Percentiles rank a stretch among this genome's conserved stretches.
Evolutionary conservation across 2,888 invertebrate species (phyloP).

Genomic region (Drosophila nr. medialis): DNA sequence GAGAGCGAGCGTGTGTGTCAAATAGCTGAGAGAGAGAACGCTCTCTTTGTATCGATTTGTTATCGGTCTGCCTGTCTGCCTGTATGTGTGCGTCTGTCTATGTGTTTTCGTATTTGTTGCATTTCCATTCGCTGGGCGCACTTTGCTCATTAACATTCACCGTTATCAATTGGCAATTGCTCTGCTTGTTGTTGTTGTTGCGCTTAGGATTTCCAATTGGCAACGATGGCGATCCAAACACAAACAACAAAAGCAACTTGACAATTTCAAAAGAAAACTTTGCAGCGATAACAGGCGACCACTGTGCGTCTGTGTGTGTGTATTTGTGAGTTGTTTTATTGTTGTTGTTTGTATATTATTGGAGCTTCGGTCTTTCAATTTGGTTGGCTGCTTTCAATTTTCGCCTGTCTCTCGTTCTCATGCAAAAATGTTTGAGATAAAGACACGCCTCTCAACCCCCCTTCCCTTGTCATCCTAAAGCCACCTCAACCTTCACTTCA

Average conservation of each 20-base stretch:
- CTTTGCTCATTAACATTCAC: conserved; percentile 59
- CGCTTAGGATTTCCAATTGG: conserved; percentile 54
- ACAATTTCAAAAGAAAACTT: conserved; percentile 44
- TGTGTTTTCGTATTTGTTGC: conserved; percentile 40
- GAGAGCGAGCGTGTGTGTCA: not conserved
- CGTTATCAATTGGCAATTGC: conserved; percentile 54
- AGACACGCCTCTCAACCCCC: conserved; percentile 34
- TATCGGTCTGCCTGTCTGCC: conserved; percentile 20
- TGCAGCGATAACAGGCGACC: conserved; percentile 36
- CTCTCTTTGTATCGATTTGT: conserved; percentile 35
- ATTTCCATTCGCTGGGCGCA: conserved; percentile 49
- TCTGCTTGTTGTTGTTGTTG: conserved; percentile 19
- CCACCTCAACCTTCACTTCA: not conserved
- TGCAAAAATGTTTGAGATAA: conserved; percentile 59
- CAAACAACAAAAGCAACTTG: conserved; percentile 23
- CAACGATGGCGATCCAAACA: conserved; percentile 25
- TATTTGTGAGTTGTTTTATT: conserved; percentile 19
- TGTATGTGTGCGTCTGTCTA: conserved; percentile 2
- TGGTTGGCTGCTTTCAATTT: conserved; percentile 70
- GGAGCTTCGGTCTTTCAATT: conserved; percentile 57
- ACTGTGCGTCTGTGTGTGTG: conserved; percentile 5
- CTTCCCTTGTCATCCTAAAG: not conserved
- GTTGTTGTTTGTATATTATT: conserved; percentile 27
- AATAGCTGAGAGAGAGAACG: not conserved
- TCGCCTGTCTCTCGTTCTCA: conserved; percentile 53